Evolutionary conservation across 1,140 invertebrate genomes (phyloP).

Genomic region (Metaphire vulgaris): DNA sequence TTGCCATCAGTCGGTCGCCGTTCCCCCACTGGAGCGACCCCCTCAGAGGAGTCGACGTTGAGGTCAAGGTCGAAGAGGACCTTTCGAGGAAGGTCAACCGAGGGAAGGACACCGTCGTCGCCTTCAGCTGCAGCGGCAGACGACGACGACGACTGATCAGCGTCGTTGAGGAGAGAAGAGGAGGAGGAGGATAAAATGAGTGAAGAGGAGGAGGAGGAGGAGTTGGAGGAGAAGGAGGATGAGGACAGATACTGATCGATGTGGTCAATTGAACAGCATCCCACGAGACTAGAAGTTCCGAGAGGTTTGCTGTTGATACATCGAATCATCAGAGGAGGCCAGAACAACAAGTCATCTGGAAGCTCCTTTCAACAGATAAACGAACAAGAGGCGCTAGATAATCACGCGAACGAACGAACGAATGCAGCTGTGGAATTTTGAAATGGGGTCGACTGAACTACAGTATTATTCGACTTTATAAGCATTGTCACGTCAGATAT

Average conservation of each 20-base stretch:
- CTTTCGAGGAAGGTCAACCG: too few relatives aligned
- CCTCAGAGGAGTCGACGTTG: too few relatives aligned
- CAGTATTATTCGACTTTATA: too few relatives aligned
- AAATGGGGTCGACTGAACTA: too few relatives aligned
- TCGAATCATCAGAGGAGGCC: constrained; percentile 78
- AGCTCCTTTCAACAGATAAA: constrained; percentile 53
- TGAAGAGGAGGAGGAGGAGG: background rate
- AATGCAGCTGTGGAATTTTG: too few relatives aligned
- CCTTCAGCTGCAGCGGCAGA: background rate
- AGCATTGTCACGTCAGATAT: too few relatives aligned
- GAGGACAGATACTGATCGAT: background rate
- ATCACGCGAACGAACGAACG: too few relatives aligned
- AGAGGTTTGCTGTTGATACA: constrained; percentile 83
- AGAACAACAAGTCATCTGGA: constrained; percentile 76
- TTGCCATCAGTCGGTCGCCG: too few relatives aligned
- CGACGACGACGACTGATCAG: background rate
- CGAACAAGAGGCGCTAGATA: background rate
- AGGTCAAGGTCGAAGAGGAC: too few relatives aligned
- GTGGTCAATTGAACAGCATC: constrained; percentile 61
- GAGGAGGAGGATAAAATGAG: background rate
- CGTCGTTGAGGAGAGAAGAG: background rate
- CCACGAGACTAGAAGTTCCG: constrained; percentile 76
- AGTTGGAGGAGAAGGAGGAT: background rate
- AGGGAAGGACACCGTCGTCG: too few relatives aligned
- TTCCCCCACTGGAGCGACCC: too few relatives aligned